Evolutionary conservation across 2,888 invertebrate genomes (phyloP), one percentile per base, ranked within the genome.

Genomic region (Ophion ellenae): DNA sequence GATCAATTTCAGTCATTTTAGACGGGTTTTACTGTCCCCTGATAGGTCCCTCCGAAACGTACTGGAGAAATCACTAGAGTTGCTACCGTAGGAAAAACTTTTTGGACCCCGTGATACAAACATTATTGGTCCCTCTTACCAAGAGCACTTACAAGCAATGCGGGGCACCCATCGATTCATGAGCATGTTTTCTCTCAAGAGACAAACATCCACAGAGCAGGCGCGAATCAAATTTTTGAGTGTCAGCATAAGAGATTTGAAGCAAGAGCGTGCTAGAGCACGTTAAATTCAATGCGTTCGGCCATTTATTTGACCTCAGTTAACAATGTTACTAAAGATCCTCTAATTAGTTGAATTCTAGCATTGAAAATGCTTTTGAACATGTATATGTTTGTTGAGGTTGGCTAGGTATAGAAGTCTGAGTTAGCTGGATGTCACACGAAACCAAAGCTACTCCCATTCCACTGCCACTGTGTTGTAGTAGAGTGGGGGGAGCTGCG

Each of bases 41-140:
- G 24, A 24, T 24, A 1, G 24, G 24, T 24, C 24, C 32, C 36
- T 61, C 14, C 24, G 32, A 9, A 59, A 77, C 17, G 40, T 67
- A 14, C 59, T 77, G 36, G 59, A 20, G 57, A 80, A 64, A 66
- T 73, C 73, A 24, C 20, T 80, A 10, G 80, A 71, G 53, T 20
- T 24, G 71, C 64, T 79, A 71, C 63, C 47, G 79, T n/a, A 70
- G 63, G 10, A 84, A 84, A 70, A 75, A 75, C 11, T 75, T 84
- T 9, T 84, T 79, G 45, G 83, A 79, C 28, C 57, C 83, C n/a
- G 79, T 84, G 36, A 78, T 83, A 73, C 69, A 83, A 17, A 66
- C 63, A 24, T 70, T 84, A 79, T 32, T 79, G 20, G 79, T 74
- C 2, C 79, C 79, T 7, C 71, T 69, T 53, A 20, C 69, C 6